phyloP scores from a whole-genome alignment of 2,888 invertebrate genomes.

The Rhagonycha lutea region DNA sequence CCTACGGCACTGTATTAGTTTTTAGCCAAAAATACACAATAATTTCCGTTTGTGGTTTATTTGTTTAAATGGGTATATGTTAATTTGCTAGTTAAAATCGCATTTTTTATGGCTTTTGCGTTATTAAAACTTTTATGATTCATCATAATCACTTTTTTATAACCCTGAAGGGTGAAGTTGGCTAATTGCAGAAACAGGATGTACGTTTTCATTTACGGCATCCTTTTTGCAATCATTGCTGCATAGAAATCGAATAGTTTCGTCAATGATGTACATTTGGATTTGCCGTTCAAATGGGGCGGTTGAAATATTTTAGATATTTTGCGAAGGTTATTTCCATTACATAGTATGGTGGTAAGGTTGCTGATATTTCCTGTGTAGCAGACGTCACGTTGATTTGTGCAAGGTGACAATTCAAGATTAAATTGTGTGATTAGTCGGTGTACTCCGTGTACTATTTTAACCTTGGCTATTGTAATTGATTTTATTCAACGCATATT shows the following conservation, averaged over 20 bases:
- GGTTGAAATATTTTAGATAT: background rate
- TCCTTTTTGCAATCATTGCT: background rate
- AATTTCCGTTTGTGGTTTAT: background rate
- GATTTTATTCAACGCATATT: background rate
- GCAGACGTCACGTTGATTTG: conserved; percentile 32
- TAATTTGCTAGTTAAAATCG: background rate
- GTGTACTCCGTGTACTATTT: conserved; percentile 23
- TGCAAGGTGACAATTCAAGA: conserved; percentile 32
- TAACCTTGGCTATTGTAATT: conserved; percentile 13
- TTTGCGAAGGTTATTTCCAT: background rate
- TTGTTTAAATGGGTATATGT: background rate
- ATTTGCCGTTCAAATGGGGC: background rate
- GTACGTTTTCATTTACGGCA: background rate
- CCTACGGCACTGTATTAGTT: background rate
- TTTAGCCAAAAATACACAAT: background rate
- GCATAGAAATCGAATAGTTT: background rate
- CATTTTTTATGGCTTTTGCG: background rate
- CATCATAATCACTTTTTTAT: background rate
- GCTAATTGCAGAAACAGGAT: background rate
- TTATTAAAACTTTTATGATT: background rate
- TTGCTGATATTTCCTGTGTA: conserved; percentile 27
- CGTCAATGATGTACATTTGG: background rate
- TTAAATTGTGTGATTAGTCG: conserved; percentile 30
- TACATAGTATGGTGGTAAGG: conserved; percentile 1
- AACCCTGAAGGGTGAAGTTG: background rate